Evolutionary conservation across 2,797 vertebrate species (phyloP).

Genomic region (Semaprochilodus insignis): DNA sequence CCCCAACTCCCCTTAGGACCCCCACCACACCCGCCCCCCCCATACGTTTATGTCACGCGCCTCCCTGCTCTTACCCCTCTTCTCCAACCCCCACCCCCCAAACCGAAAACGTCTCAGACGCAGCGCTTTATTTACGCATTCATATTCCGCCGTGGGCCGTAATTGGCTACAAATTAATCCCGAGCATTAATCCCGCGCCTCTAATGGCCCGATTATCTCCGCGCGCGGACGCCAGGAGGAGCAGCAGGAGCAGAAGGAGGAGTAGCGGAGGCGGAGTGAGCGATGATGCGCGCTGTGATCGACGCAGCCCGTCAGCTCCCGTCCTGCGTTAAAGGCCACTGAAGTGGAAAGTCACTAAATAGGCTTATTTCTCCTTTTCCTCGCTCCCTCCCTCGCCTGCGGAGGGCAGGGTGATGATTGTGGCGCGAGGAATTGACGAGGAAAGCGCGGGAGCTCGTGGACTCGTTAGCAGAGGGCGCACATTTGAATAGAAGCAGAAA

Average conservation of each 20-base stretch:
- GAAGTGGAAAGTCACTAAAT: conserved; percentile 84
- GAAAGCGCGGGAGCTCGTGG: conserved; percentile 52
- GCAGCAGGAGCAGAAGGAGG: conserved; percentile 60
- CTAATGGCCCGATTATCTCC: conserved; percentile 84
- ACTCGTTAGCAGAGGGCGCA: not conserved
- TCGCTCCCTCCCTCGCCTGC: conserved; percentile 55
- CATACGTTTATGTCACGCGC: conserved; percentile 58
- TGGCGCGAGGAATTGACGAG: conserved; percentile 78
- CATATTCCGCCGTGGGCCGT: conserved; percentile 81
- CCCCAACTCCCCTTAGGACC: conserved; percentile 63
- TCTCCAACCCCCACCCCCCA: not conserved
- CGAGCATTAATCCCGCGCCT: conserved; percentile 86
- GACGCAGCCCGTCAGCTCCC: conserved; percentile 77
- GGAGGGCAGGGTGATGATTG: conserved; percentile 67
- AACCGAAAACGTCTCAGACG: conserved; percentile 54
- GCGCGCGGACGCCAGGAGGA: conserved; percentile 65
- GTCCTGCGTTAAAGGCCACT: conserved; percentile 75
- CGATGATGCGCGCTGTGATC: conserved; percentile 73
- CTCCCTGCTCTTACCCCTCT: conserved; percentile 52
- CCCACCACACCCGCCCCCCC: conserved; percentile 9
- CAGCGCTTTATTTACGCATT: conserved; percentile 81
- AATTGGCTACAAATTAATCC: conserved; percentile 93
- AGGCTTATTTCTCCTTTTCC: conserved; percentile 76
- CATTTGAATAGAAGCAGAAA: not conserved
- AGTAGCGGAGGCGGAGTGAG: conserved; percentile 60